Evolutionary conservation across 2,113 vertebrate species (phyloP), one percentile per base, ranked within the genome.

Genomic region (Campylomormyrus numenius): DNA sequence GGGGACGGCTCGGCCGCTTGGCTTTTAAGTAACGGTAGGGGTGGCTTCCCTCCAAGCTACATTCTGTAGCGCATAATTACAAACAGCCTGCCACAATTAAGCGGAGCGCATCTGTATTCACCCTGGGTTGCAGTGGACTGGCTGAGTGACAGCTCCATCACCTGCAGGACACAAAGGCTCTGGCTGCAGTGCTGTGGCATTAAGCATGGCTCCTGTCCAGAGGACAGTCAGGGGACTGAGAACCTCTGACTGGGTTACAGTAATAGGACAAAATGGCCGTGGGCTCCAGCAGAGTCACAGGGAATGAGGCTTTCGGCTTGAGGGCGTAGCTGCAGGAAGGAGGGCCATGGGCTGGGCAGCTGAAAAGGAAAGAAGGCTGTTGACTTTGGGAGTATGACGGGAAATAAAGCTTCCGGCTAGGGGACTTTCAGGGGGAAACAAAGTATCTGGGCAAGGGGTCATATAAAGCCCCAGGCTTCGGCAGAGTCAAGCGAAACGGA

Each of bases 61-160:
- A 88, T 90, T 66, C 88, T 80, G 52, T 92, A 89, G n/a, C 84
- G 92, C 80, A 90, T 93, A 92, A 92, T 93, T 93, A 92, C 88
- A 91, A 90, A 91, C 90, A 88, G 84, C 84, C 91, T 86, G 56
- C 74, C 7, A 88, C 90, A 91, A 92, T 92, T 92, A 92, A 91
- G 87, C 88, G 52, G 88, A 84, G 74, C 74, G 74, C 90, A 92
- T 92, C 93, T 92, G 91, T 92, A 90, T 92, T 90, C 85, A 21
- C 42, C 85, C 8, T 56, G 87, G 92, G 88, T 77, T 84, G 88
- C 77, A 46, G 50, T 88, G 70, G 35, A 56, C 52, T 90, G 89
- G 46, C 88, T 84, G 90, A 89, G 31, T 86, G 90, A 92, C 90
- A 53, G 74, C 74, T 91, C 27, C 62, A 46, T 88, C 77, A 58